Conservation (phyloP, 2,888 invertebrate genomes). For the Drosophila anceps region DNA sequence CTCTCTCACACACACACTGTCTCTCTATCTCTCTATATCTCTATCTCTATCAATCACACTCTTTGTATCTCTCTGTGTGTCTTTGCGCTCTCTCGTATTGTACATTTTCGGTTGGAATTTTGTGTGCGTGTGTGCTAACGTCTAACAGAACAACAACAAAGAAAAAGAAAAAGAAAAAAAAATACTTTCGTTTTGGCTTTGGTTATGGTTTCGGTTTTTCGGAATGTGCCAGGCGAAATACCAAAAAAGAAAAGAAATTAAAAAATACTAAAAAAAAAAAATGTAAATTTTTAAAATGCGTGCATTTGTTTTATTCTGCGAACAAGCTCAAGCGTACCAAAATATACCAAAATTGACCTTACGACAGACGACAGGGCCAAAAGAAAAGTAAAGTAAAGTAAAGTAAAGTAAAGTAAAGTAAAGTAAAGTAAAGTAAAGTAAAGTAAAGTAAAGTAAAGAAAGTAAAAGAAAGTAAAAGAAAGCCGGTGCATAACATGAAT, state of each 20-base stretch:
- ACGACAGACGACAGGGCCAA: slow-evolving; percentile 56
- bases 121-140: slow-evolving; percentile 86
- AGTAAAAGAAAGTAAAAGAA: slow-evolving; percentile 4
- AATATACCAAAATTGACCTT: slow-evolving; percentile 65
- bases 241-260: slow-evolving; percentile 16
- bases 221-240: slow-evolving; percentile 53
- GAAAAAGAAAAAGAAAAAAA: slow-evolving; percentile 17
- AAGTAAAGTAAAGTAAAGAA: background rate
- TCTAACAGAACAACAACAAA: slow-evolving; percentile 53
- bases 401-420: background rate
- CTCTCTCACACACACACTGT: too few relatives aligned
- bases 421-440: background rate
- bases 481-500: slow-evolving; percentile 72
- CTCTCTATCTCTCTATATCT: slow-evolving; percentile 19
- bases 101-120: slow-evolving; percentile 77
- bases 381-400: background rate
- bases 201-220: slow-evolving; percentile 52
- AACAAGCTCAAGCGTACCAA: slow-evolving; percentile 46
- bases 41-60: slow-evolving; percentile 31
- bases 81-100: slow-evolving; percentile 67
- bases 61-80: background rate
- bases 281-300: slow-evolving; percentile 26
- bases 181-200: slow-evolving; percentile 55
- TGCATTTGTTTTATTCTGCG: slow-evolving; percentile 17
- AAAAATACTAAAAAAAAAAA: slow-evolving; percentile 25